These are phyloP conservation scores for Cromileptes altivelis DNA, from an alignment of 2,113 vertebrate species.

Conservation along the genomic window DNA sequence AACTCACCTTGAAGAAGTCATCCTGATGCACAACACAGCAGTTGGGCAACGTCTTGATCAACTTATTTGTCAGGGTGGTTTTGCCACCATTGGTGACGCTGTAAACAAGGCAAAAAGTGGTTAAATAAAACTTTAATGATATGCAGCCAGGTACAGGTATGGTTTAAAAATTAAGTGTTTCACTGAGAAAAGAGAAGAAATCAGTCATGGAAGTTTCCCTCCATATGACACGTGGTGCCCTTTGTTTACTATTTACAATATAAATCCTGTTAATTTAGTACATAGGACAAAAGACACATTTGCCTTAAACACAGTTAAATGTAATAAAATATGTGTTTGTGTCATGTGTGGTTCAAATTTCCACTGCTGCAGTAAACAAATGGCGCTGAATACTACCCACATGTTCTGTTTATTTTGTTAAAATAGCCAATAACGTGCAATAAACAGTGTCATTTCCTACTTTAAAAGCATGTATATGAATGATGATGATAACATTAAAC, in stretches of 20 bases:
- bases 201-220: no score
- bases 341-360: background rate
- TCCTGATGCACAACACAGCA: slow-evolving; percentile 89
- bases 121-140: background rate
- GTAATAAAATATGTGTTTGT: background rate
- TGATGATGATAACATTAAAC: background rate
- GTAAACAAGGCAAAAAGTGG: background rate
- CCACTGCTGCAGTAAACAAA: no score
- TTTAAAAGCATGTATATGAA: background rate
- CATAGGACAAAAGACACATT: background rate
- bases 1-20: slow-evolving; percentile 88
- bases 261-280: background rate
- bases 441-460: background rate
- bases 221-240: background rate
- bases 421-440: background rate
- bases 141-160: background rate
- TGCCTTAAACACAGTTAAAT: background rate
- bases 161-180: background rate
- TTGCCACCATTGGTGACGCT: slow-evolving; percentile 90
- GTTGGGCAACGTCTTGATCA: slow-evolving; percentile 85
- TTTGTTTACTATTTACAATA: slow-evolving; percentile 11
- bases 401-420: background rate
- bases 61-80: slow-evolving; percentile 86
- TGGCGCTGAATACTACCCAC: background rate
- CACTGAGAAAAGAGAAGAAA: background rate